Base-by-base conservation (phyloP, 2,113 vertebrate genomes). In the Colistium nudipinnis region DNA sequence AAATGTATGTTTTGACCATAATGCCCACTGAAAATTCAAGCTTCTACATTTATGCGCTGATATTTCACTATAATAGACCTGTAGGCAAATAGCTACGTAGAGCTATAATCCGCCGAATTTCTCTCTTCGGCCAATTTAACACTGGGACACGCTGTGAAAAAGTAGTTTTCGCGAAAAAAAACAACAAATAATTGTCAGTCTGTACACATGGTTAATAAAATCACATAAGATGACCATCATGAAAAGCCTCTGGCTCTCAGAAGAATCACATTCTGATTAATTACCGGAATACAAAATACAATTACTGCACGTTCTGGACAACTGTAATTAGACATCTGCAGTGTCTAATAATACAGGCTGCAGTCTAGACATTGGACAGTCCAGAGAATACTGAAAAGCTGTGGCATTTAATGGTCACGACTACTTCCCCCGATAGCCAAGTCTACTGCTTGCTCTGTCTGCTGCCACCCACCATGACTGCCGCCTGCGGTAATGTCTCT, bases 291-390 rank as follows among this genome's bases (percentile, higher is more conserved):
- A 62, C 20, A 71, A 49, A 17, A 38, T 13, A 25, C 38, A 25
- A 17, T 60, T 78, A 56, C 47, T 10, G 12, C 9, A 24, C 51
- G 25, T 43, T 38, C 14, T 22, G 25, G 47, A 24, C 17, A 53
- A 31, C 57, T 36, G 49, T 27, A 51, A 44, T 38, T 43, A 43
- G 66, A 74, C 10, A 4, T 28, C 33, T 36, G 39, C 30, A 45
- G 39, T 7, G 19, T 11, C 71, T 83, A 78, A 70, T 69, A 54
- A 68, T 61, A 79, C 67, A 78, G 74, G 52, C 63, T 44, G 19
- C 72, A 55, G 84, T 85, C 82, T 76, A 80, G 73, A 89, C 82
- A 35, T 6, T 3, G 65, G 53, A 51, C 56, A 51, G 84, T 82
- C 87, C 84, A 55, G 47, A 69, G 35, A 62, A 54, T 43, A 67